Percentiles rank a stretch among this genome's conserved stretches.
These are phyloP conservation scores for Drosophila fuyamai DNA, from an alignment of 1,140 invertebrate genomes.

Conservation along the genomic window DNA sequence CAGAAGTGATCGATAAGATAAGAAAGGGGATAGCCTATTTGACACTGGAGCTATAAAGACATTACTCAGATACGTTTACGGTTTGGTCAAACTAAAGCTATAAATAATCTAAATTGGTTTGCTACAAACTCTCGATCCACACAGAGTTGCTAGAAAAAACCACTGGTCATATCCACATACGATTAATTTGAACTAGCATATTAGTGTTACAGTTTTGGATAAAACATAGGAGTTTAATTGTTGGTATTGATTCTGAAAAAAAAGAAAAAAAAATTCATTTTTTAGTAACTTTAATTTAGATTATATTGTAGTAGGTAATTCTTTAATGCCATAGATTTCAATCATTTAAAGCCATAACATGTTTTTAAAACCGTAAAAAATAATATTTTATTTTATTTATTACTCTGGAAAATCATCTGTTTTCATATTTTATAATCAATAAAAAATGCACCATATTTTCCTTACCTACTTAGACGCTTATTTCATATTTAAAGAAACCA, in stretches of 20 bases:
- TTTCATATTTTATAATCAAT: no score
- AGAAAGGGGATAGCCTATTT: background rate
- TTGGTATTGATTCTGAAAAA: background rate
- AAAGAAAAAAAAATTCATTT: background rate
- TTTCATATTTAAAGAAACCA: background rate
- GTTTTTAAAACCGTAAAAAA: no score
- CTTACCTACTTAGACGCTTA: background rate
- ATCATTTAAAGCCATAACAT: no score
- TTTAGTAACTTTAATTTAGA: no score
- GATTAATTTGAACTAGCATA: no score
- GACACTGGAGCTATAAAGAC: background rate
- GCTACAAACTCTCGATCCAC: background rate
- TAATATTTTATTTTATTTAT: no score
- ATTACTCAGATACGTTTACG: slow-evolving; percentile 5
- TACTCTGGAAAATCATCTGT: no score
- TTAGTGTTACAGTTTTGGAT: no score
- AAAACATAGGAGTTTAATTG: no score
- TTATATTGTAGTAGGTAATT: no score
- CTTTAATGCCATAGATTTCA: no score
- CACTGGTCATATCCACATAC: background rate
- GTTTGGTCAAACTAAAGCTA: background rate
- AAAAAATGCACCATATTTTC: background rate
- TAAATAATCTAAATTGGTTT: slow-evolving; percentile 12
- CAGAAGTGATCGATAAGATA: slow-evolving; percentile 32
- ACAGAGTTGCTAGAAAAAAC: background rate